Base-by-base conservation (phyloP, 2,113 vertebrate genomes). In the Hypomesus transpacificus region DNA sequence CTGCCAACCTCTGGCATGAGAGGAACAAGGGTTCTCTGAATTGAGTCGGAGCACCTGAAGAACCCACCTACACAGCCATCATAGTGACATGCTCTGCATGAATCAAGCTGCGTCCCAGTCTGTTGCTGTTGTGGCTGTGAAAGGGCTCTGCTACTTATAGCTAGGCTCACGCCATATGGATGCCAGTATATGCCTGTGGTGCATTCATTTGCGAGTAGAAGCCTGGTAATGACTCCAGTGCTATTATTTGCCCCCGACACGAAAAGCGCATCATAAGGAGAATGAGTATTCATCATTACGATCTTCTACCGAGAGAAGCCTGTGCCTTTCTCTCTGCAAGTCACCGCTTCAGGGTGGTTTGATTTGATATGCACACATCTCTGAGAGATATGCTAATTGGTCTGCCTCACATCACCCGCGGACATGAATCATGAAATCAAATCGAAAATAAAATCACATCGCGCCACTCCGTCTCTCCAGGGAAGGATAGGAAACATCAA, bases 371-470 rank as follows among this genome's bases (percentile, higher is more conserved):
- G 71, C 75, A 74, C 53, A 70, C 80, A 86, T 86, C 67, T 73
- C 79, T 81, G 69, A 70, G 53, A 82, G 64, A 63, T 77, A 74
- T 82, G 75, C 66, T 87, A 87, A 87, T 85, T 80, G 74, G 66
- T 64, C 74, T 75, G 69, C 78, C 82, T 80, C 66, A 80, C 73
- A 80, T 78, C 71, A 81, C 50, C 74, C 53, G 56, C 31, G 68
- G 75, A 83, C 76, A 69, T 76, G 79, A 71, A 80, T 82, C 77
- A 71, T 69, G 66, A 80, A 60, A 78, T 57, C 4, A 66, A 62
- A 76, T 59, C 22, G 56, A 72, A 59, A 75, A 75, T 53, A 56
- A 64, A 46, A 62, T 77, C 62, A 20, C 64, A 61, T 66, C 21
- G 26, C 68, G 51, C 50, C 20, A 1, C 18, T 21, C 17, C 39